Base-by-base conservation (phyloP, 2,888 invertebrate species). In the Leptothorax acervorum region DNA sequence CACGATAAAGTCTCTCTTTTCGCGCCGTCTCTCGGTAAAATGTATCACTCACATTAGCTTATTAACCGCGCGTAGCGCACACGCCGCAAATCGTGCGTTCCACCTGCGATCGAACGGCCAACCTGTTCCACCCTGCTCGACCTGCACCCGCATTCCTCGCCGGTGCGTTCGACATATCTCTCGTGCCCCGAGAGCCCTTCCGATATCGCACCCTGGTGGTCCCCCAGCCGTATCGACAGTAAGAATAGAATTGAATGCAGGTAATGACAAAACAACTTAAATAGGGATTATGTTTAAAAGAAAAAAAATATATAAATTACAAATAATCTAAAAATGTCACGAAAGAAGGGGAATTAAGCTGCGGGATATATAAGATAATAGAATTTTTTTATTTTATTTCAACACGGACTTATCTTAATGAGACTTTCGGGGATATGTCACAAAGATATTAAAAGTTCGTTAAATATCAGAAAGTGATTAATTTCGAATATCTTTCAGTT, bases 11-110 rank as follows among this genome's bases (percentile, higher is more conserved):
- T 31, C 31, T 31, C 31, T 51, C 60, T 65, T 73, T 73, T 42
- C 18, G 48, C 75, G 65, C 51, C 65, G 51, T 55, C 68, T 55
- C 68, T 31, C 70, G 31, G 45, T 57, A 78, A 55, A 78, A n/a
- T 15, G 35, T 55, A 78, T 78, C 55, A 12, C 42, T 68, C 68
- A 78, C 23, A 35, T 62, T 48, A 23, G 48, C 48, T 35, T 9
- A 35, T 57, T 68, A 9, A 5, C 18, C 15, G 12, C 42, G 23
- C 23, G 23, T 23, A 23, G 23, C 23, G 45, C 31, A 15, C 62
- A 62, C 74, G 62, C 5, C 9, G 75, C 45, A 66, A 55, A 76
- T 42, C n/a, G 42, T 15, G 55, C 55, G n/a, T 78, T 45, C 68
- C 55, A 68, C 68, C 68, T 78, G 78, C 42, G 66, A 75, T 31